Percentiles rank a stretch among this genome's conserved stretches.
These are phyloP conservation scores for Macquaria australasica DNA, from an alignment of 2,113 vertebrate species.

Conservation along the genomic window DNA sequence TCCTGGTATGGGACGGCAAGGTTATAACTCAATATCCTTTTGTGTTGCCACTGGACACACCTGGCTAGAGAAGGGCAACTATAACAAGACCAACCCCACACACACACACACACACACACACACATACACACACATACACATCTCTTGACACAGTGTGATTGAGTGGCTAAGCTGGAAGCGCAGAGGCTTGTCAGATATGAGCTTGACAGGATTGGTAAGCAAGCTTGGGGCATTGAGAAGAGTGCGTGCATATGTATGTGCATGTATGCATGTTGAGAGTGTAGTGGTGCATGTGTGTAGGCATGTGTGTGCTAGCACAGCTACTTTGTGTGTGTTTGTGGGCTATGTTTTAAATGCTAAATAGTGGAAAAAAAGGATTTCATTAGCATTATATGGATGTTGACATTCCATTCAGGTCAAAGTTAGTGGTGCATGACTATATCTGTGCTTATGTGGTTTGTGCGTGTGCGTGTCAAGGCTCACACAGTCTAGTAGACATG, in stretches of 20 bases:
- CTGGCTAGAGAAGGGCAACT: constrained; percentile 49
- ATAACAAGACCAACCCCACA: constrained; percentile 27
- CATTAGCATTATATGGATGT: constrained; percentile 71
- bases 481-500: constrained; percentile 62
- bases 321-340: constrained; percentile 13
- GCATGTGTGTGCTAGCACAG: constrained; percentile 2
- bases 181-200: constrained; percentile 55
- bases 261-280: constrained; percentile 20
- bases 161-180: constrained; percentile 61
- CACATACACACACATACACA: background rate
- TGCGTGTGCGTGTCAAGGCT: constrained; percentile 47
- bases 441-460: constrained; percentile 68
- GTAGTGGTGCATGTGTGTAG: background rate
- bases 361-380: constrained; percentile 49
- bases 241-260: constrained; percentile 6
- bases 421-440: constrained; percentile 71
- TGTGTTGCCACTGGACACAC: constrained; percentile 55
- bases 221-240: constrained; percentile 22
- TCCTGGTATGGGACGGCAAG: constrained; percentile 52
- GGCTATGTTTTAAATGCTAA: constrained; percentile 57
- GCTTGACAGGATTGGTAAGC: constrained; percentile 46
- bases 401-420: constrained; percentile 74
- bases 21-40: constrained; percentile 70
- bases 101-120: constrained; percentile 6
- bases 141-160: constrained; percentile 53